Evolutionary conservation across 2,113 vertebrate species (phyloP), one percentile per base, ranked within the genome.

Genomic region (Melanostigma gelatinosum): DNA sequence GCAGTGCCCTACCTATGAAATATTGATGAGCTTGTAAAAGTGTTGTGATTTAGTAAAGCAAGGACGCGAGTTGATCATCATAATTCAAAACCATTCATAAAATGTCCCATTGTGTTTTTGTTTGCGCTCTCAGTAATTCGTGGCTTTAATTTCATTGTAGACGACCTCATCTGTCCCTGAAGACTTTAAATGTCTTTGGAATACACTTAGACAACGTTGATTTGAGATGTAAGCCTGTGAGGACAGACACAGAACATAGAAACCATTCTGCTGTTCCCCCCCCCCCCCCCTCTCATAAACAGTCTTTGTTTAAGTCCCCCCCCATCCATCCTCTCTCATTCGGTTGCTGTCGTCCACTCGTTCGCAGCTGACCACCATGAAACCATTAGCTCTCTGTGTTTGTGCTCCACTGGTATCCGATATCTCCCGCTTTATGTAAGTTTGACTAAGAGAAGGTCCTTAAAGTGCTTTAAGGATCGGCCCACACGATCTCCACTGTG

Each of bases 351-450:
- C 75, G 54, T 72, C 12, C 40, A 20, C 63, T 69, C 55, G 52
- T 85, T 88, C 83, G 65, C 72, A 82, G 85, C 77, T 86, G 86
- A 82, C 89, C 86, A 81, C 87, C 77, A 24, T 91, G 91, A 93
- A 91, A 91, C 90, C 91, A 92, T 94, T 93, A 93, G 90, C 90
- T 69, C 58, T 69, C 58, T 80, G 5, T 81, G 77, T 90, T 87
- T 89, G 80, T 67, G 71, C 80, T 75, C 50, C 72, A 38, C 72
- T 74, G 67, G 79, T 90, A 83, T 90, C 83, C 79, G 78, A 74
- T 92, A 67, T 86, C 88, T 83, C 64, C 87, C 78, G 77, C 76
- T 85, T 57, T 87, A 81, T 86, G 87, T 86, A 83, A 80, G 88
- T 84, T 80, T 85, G 74, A 77, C 84, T 80, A 81, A 82, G 76